Evolutionary conservation across 2,888 invertebrate species (phyloP).

Genomic region (Dryomyza anilis): DNA sequence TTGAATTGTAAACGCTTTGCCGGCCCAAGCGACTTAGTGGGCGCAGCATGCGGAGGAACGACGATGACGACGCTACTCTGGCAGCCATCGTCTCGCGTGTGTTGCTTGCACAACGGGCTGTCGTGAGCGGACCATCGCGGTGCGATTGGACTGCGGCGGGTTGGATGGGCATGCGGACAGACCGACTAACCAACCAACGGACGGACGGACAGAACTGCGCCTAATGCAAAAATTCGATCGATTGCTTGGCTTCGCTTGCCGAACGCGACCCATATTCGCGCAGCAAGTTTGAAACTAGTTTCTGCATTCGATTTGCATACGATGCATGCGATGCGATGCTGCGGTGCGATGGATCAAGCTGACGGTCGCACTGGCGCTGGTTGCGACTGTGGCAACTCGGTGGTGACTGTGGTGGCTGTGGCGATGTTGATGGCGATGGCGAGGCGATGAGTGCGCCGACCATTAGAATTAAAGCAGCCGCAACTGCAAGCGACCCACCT

Average conservation of each 20-base stretch:
- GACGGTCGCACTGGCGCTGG: conserved; percentile 18
- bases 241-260: conserved; percentile 43
- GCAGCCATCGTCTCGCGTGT: background rate
- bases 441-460: conserved; percentile 55
- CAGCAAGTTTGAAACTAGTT: conserved; percentile 22
- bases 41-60: background rate
- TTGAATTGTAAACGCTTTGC: background rate
- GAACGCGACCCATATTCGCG: conserved; percentile 56
- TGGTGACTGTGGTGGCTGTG: background rate
- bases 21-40: background rate
- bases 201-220: conserved; percentile 15
- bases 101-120: background rate
- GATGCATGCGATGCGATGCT: conserved; percentile 10
- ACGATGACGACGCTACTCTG: background rate
- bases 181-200: conserved; percentile 6
- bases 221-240: conserved; percentile 55
- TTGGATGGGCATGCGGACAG: background rate
- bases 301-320: conserved; percentile 27
- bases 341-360: too few relatives aligned
- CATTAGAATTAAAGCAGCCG: conserved; percentile 52
- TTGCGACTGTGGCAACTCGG: conserved; percentile 27
- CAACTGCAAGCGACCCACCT: conserved; percentile 46
- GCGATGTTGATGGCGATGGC: conserved; percentile 31
- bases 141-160: background rate
- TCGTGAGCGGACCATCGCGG: background rate